Evolutionary conservation across 2,888 invertebrate species (phyloP), one percentile per base, ranked within the genome.

Genomic region (Caenorhabditis panamensis): DNA sequence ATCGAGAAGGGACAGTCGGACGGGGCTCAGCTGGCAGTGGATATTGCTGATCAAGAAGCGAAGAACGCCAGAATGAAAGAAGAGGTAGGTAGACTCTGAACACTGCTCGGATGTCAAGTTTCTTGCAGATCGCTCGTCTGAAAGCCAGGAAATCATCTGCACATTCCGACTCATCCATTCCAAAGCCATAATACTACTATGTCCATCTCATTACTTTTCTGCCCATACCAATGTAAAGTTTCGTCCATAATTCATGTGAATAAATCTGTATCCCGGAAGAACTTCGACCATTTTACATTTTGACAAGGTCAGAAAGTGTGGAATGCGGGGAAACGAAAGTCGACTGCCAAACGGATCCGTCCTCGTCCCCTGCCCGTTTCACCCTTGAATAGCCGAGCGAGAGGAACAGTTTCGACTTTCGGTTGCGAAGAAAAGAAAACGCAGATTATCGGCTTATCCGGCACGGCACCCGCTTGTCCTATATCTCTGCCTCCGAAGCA

Each of bases 1-100:
- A 89, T 89, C 56, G 85, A 88, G 44, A 83, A 82, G 37, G 76
- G 82, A 13, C 86, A 89, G 41, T 37, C 68, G 16, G 85, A 85
- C 16, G 62, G 71, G 6, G 47, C 71, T 9, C 58, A 73, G 41
- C 63, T 84, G 63, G 64, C 64, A 2, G 26, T 20, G 13, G 79
- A 75, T 13, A 22, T 75, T 1, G 44, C 71, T 8, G 63, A 78
- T 20, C 59, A 85, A 8, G 83, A 85, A 41, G 80, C 69, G 54
- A 68, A 69, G 31, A 88, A 87, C 24, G 72, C 53, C 16, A 41
- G 63, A 26, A 26, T 87, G 20, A 36, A 59, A 53, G 75, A 82
- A 53, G 84, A 87, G 67, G 82, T 82, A 22, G 44, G 28, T 22
- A 51, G 51, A 8, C 1, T 20, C 47, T 24, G 13, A 41, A 47